A percentile compares a stretch with the other conserved stretches of the same genome.
Conservation (phyloP, 2,113 vertebrate species). For the Asarcornis scutulata region DNA sequence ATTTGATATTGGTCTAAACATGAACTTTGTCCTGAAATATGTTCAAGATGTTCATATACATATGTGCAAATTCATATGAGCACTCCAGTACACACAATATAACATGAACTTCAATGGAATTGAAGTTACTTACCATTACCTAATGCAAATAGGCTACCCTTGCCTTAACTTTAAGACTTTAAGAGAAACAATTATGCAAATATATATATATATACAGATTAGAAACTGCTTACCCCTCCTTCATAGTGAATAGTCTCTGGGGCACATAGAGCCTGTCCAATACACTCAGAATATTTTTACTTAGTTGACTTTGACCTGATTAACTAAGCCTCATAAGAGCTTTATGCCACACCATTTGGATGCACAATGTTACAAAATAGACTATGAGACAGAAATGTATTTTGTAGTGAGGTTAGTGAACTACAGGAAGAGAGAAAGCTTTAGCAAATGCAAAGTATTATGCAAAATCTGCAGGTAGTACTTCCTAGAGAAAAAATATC, state of each 20-base stretch:
- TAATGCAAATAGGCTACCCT: neutral
- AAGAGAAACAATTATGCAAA: neutral
- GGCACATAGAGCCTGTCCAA: neutral
- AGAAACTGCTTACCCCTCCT: neutral
- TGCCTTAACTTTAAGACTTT: neutral
- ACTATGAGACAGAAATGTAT: neutral
- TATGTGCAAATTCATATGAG: neutral
- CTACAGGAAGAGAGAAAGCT: neutral
- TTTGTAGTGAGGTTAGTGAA: neutral
- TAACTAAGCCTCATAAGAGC: neutral
- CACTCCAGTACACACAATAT: neutral
- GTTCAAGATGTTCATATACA: neutral
- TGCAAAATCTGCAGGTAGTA: neutral
- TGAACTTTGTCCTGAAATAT: neutral
- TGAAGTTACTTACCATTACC: neutral
- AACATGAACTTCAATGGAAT: neutral
- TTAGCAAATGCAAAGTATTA: too few relatives aligned
- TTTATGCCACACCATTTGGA: neutral
- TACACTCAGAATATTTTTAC: neutral
- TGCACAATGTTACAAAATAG: neutral
- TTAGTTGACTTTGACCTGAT: neutral
- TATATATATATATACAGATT: too few relatives aligned
- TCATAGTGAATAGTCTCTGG: neutral
- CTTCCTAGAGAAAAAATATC: neutral
- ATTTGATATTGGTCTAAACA: neutral